Base-by-base conservation (phyloP, 2,888 invertebrate genomes). In the Coleophora deauratella region DNA sequence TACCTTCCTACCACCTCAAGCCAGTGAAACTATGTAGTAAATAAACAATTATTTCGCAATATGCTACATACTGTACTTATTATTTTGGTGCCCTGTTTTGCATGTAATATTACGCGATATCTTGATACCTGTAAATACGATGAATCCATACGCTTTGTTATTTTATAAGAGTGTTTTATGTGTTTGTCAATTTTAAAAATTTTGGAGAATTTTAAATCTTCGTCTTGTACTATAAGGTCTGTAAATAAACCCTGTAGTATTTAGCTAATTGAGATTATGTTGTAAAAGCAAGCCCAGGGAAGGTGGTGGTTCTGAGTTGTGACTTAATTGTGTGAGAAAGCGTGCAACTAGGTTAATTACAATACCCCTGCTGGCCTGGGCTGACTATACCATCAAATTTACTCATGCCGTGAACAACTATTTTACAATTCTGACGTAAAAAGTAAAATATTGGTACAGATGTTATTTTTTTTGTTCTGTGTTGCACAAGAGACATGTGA, bases 141-240 rank as follows among this genome's bases (percentile, higher is more conserved):
- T 71, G 84, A 84, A 85, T 84, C 85, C 80, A 82, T 82, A 81
- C 84, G 84, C 84, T 85, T 85, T 84, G 73, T 68, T 82, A 81
- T 79, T 37, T n/a, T 69, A 66, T 82, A 84, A 82, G 84, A 67
- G 79, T 79, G 77, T 79, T 81, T 70, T 60, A 78, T 79, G 80
- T 82, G 81, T 85, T 81, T 82, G 77, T 82, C 79, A 69, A 72
- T 76, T 82, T 81, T 74, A 76, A 71, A 72, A 77, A 72, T 71
- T 76, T 79, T 77, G 72, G 76, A 76, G 72, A 67, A 74, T 72
- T 72, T 68, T 62, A 61, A 62, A 64, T 64, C 47, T 50, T 66
- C 57, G 50, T 50, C 38, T 43, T 70, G 65, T 68, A 67, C 54
- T 49, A 62, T 75, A 72, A 67, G 66, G 51, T 38, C 21, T 51